These are phyloP conservation scores for Agelastica alni DNA, from an alignment of 2,888 invertebrate genomes.

Conservation along the genomic window DNA sequence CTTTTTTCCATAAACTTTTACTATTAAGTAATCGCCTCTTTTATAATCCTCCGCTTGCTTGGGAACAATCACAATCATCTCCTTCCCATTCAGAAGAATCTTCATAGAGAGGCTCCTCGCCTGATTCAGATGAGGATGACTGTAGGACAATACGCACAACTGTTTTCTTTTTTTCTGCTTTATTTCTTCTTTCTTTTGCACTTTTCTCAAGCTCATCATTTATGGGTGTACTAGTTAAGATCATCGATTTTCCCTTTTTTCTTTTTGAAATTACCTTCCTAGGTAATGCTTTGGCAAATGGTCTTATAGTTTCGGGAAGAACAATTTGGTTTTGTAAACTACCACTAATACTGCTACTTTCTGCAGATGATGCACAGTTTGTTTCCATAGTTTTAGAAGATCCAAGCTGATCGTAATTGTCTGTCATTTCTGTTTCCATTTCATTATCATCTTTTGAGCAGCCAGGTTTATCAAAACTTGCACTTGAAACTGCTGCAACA, in stretches of 20 bases:
- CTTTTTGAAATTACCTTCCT: neutral
- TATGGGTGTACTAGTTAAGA: slow-evolving; percentile 5
- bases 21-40: neutral
- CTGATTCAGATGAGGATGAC: neutral
- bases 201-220: slow-evolving; percentile 2
- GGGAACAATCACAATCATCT: neutral
- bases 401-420: neutral
- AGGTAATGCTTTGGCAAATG: slow-evolving; percentile 2
- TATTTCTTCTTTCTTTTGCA: slow-evolving; percentile 6
- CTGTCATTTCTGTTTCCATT: neutral
- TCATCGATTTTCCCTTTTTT: slow-evolving; percentile 2
- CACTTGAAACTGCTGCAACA: neutral
- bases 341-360: neutral
- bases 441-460: slow-evolving; percentile 2
- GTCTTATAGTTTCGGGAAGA: slow-evolving; percentile 2
- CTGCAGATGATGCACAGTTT: slow-evolving; percentile 1
- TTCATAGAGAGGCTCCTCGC: slow-evolving; percentile 1
- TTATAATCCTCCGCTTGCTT: neutral
- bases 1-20: neutral
- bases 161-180: slow-evolving; percentile 7
- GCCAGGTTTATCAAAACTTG: slow-evolving; percentile 1
- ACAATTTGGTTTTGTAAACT: slow-evolving; percentile 9
- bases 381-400: neutral
- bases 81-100: slow-evolving; percentile 1
- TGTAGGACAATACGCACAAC: neutral